Evolutionary conservation across 37 sponge, comb jelly and placozoan species (phyloP).

Genomic region (Oopsacas minuta): DNA sequence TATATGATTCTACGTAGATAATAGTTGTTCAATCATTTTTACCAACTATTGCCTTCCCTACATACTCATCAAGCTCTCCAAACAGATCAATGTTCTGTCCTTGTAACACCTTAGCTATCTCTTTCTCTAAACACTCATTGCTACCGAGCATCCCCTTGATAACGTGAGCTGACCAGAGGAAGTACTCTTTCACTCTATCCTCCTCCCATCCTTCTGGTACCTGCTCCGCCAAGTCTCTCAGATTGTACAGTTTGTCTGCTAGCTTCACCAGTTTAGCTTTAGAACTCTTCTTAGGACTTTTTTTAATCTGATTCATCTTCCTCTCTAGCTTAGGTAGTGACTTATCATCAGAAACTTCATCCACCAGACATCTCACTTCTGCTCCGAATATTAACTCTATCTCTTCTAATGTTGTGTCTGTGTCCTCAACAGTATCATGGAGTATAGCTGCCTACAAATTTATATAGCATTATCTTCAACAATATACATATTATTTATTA

Average conservation of each 20-base stretch:
- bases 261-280: slow-evolving; percentile 76
- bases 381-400: slow-evolving; percentile 41
- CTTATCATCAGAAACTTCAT: slow-evolving; percentile 80
- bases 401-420: slow-evolving; percentile 68
- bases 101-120: slow-evolving; percentile 34
- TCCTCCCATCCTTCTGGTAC: slow-evolving; percentile 74
- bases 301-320: slow-evolving; percentile 70
- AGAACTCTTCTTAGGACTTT: slow-evolving; percentile 61
- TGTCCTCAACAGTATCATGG: slow-evolving; percentile 96
- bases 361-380: slow-evolving; percentile 45
- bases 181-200: slow-evolving; percentile 68
- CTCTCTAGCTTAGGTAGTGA: slow-evolving; percentile 68
- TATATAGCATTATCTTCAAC: too few species aligned
- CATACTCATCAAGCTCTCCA: background rate
- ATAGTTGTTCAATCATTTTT: background rate
- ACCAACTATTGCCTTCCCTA: background rate
- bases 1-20: background rate
- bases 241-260: slow-evolving; percentile 92
- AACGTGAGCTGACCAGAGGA: slow-evolving; percentile 63
- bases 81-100: background rate
- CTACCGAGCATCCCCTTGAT: slow-evolving; percentile 52
- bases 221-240: slow-evolving; percentile 50
- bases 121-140: slow-evolving; percentile 48
- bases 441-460: slow-evolving; percentile 71
- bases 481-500: background rate